Conservation (phyloP, 2,888 invertebrate species). For the Empis stercorea region DNA sequence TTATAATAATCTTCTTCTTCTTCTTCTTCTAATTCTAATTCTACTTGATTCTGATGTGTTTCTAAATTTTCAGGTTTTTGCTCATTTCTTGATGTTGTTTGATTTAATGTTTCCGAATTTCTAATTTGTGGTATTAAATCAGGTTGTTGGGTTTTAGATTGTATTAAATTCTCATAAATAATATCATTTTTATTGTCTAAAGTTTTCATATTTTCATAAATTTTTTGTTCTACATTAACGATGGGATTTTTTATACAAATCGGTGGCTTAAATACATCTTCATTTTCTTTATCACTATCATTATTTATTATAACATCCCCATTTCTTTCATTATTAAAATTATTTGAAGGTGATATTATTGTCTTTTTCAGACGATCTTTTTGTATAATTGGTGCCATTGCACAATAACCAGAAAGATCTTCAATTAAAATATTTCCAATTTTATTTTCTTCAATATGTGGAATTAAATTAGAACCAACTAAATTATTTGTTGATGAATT, state of each 20-base stretch:
- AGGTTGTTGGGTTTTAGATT: too few species aligned
- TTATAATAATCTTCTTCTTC: slow-evolving; percentile 27
- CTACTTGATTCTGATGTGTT: too few species aligned
- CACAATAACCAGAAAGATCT: slow-evolving; percentile 32
- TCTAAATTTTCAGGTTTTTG: too few species aligned
- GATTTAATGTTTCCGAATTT: too few species aligned
- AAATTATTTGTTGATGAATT: slow-evolving; percentile 33
- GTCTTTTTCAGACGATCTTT: background rate
- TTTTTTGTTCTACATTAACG: too few species aligned
- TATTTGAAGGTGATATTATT: background rate
- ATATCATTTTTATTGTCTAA: background rate
- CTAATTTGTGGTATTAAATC: too few species aligned
- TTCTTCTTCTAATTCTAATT: too few species aligned
- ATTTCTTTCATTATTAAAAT: slow-evolving; percentile 13
- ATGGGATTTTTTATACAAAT: too few species aligned
- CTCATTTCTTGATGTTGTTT: too few species aligned
- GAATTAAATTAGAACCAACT: slow-evolving; percentile 29
- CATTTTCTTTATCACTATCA: slow-evolving; percentile 15
- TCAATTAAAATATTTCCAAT: slow-evolving; percentile 20
- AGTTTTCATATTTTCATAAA: slow-evolving; percentile 26
- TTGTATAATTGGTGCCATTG: slow-evolving; percentile 30
- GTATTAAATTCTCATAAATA: too few species aligned
- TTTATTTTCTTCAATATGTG: slow-evolving; percentile 3
- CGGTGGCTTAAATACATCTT: background rate
- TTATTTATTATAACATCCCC: slow-evolving; percentile 9